Percentiles rank a stretch among this genome's conserved stretches.
Evolutionary conservation across 2,113 vertebrate genomes (phyloP).

Genomic region (Dipodomys merriami): DNA sequence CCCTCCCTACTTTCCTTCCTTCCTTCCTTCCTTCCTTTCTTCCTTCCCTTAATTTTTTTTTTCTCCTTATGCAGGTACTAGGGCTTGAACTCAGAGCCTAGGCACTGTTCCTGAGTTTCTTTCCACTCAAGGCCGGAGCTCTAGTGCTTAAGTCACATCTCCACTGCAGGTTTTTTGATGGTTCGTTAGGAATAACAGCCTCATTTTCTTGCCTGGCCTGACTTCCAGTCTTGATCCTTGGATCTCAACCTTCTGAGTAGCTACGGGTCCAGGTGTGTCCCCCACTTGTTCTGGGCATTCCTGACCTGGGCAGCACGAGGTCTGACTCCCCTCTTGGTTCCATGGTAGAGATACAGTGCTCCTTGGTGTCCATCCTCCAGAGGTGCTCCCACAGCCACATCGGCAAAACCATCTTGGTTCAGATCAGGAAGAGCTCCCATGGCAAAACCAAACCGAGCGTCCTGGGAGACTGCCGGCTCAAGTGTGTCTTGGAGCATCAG

Average conservation of each 20-base stretch:
- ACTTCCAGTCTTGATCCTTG: too few relatives aligned
- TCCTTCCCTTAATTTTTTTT: too few relatives aligned
- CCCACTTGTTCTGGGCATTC: background rate
- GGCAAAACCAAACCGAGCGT: conserved; percentile 94
- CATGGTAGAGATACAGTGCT: conserved; percentile 94
- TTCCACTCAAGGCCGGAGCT: too few relatives aligned
- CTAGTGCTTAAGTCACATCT: too few relatives aligned
- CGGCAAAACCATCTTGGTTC: conserved; percentile 92
- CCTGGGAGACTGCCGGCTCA: conserved; percentile 88
- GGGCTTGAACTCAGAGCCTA: background rate
- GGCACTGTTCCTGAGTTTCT: too few relatives aligned
- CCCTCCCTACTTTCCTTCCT: background rate
- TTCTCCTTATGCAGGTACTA: background rate
- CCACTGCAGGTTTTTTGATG: too few relatives aligned
- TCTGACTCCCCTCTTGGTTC: conserved; percentile 71
- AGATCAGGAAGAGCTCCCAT: conserved; percentile 91
- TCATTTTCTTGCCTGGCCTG: too few relatives aligned
- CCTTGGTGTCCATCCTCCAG: conserved; percentile 95
- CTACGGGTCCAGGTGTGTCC: too few relatives aligned
- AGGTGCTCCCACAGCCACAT: conserved; percentile 93
- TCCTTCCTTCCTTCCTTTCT: background rate
- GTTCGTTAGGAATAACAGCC: too few relatives aligned
- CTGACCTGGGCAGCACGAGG: conserved; percentile 71
- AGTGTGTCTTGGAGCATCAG: conserved; percentile 90
- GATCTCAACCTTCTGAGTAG: background rate